These are phyloP conservation scores for Rhagonycha fulva DNA, from an alignment of 2,888 invertebrate species.

Conservation along the genomic window DNA sequence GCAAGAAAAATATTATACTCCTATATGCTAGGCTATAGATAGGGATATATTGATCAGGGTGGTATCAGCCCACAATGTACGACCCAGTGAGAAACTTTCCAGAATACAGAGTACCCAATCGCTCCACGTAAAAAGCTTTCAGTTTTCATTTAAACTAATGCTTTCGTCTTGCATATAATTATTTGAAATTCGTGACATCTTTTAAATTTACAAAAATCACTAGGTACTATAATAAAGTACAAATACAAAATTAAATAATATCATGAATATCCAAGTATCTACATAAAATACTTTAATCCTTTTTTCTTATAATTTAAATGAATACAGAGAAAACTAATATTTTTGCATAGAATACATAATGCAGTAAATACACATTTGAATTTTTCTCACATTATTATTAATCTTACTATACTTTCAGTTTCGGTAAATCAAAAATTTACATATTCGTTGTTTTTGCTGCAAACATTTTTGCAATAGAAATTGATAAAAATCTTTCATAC, in stretches of 20 bases:
- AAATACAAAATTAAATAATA: not conserved
- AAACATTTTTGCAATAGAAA: not conserved
- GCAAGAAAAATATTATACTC: not conserved
- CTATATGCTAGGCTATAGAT: too few relatives aligned
- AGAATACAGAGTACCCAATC: not conserved
- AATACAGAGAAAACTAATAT: not conserved
- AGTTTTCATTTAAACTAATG: not conserved
- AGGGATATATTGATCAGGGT: not conserved
- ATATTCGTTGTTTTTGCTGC: not conserved
- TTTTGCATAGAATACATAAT: not conserved
- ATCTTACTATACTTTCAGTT: not conserved
- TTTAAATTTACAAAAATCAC: too few relatives aligned
- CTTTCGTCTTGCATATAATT: too few relatives aligned
- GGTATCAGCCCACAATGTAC: not conserved
- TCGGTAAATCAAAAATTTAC: not conserved
- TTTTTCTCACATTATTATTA: not conserved
- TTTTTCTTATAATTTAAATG: not conserved
- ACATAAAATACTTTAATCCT: not conserved
- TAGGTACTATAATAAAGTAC: too few relatives aligned
- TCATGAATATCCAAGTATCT: not conserved
- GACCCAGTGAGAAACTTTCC: not conserved
- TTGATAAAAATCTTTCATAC: not conserved
- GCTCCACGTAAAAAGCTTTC: not conserved
- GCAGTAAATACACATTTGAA: not conserved
- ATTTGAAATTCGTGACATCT: not conserved